These are phyloP conservation scores for Aricia agestis DNA, from an alignment of 1,140 invertebrate genomes.

Conservation along the genomic window DNA sequence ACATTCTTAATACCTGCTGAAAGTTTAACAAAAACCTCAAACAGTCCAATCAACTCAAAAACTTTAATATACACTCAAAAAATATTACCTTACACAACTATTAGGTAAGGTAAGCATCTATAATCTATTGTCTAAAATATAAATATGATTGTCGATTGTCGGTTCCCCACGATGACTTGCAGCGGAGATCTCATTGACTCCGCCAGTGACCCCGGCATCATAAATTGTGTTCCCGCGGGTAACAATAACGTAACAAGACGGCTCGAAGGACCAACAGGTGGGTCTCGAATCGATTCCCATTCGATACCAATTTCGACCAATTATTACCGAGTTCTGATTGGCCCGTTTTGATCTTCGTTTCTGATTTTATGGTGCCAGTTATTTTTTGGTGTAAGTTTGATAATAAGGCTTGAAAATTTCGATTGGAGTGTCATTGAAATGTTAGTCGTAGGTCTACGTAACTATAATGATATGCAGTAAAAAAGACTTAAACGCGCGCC, in stretches of 20 bases:
- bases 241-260: constrained; percentile 41
- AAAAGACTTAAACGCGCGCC: background rate
- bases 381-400: background rate
- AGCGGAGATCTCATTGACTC: constrained; percentile 69
- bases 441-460: background rate
- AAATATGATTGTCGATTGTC: constrained; percentile 31
- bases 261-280: constrained; percentile 41
- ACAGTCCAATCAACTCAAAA: no score
- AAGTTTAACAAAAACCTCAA: no score
- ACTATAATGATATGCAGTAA: background rate
- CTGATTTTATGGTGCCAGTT: background rate
- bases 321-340: background rate
- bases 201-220: constrained; percentile 62
- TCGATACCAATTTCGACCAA: constrained; percentile 9
- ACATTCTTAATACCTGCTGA: no score
- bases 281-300: constrained; percentile 31
- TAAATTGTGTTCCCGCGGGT: constrained; percentile 59
- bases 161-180: constrained; percentile 70
- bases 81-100: no score
- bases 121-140: constrained; percentile 5
- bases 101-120: background rate
- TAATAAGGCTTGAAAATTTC: no score
- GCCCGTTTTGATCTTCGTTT: background rate
- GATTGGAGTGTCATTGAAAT: no score
- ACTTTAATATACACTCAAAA: no score